Base-by-base conservation (phyloP, 1,140 invertebrate genomes). In the Brachionus rubens region DNA sequence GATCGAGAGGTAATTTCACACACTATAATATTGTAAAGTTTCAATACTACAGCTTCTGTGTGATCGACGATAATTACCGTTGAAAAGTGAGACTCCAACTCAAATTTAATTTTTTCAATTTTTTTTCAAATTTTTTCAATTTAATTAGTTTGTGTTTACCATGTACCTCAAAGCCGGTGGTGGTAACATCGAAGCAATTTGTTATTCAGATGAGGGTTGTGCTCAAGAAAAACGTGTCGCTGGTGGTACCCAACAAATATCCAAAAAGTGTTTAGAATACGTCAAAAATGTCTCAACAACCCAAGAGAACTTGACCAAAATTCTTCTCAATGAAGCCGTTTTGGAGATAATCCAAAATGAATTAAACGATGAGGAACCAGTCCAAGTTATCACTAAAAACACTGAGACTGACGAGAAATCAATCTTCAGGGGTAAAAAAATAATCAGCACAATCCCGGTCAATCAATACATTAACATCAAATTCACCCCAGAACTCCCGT, bases 161-260 rank as follows among this genome's bases (percentile, higher is more conserved):
- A 81, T 79, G 48, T 86, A 86, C 76, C 67, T 80, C n/a, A 80
- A 79, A 67, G 80, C 81, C 24, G 82, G 82, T 62, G 83, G 82
- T 16, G 82, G 82, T 0, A 70, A 85, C 3, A 59, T 83, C 30
- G 82, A 84, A 59, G 78, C 80, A 3, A 81, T 79, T n/a, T 79
- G 83, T 65, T 78, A 79, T 48, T 78, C 81, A 16, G 86, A 46
- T 16, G 24, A 26, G 5, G 41, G 36, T 14, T 47, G 46, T 43
- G 56, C 52, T 12, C 59, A 62, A 48, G 75, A 50, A 24, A 76
- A 56, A 43, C 24, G 40, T 21, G 28, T 76, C 16, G n/a, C 24
- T 33, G 85, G 85, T 68, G 86, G 86, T 40, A 80, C 85, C 10
- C 83, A 85, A 77, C 82, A 85, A 78, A 80, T 86, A 21, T 82